Evolutionary conservation across 2,888 invertebrate species (phyloP).

Genomic region (Romanomermis culicivorax): DNA sequence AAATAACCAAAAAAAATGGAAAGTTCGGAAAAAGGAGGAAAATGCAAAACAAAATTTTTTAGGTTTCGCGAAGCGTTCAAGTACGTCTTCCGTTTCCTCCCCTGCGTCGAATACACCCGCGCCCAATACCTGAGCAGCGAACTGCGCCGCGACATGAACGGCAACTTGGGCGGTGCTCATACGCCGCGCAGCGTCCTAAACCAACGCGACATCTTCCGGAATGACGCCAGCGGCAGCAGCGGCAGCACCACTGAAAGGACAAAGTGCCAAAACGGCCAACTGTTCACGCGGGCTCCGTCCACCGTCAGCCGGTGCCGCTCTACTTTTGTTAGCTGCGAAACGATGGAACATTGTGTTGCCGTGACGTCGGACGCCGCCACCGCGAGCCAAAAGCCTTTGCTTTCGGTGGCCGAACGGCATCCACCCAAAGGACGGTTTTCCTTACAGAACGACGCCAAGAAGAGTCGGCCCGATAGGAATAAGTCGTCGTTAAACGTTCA

Average conservation of each 20-base stretch:
- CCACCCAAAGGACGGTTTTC: not conserved
- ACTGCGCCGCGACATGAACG: not conserved
- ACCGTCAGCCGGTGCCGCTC: too few species aligned
- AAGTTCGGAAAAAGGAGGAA: too few species aligned
- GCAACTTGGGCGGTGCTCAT: too few species aligned
- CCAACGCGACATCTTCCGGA: not conserved
- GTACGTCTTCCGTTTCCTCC: constrained; percentile 25
- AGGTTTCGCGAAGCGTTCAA: constrained; percentile 41
- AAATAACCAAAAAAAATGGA: too few species aligned
- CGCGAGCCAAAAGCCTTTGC: too few species aligned
- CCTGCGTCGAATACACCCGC: constrained; percentile 15
- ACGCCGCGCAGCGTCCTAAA: not conserved
- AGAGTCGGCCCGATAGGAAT: not conserved
- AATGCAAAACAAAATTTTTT: too few species aligned
- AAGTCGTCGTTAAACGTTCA: not conserved
- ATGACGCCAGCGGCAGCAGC: not conserved
- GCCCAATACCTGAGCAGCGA: constrained; percentile 16
- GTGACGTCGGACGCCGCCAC: too few species aligned
- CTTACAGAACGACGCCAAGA: too few species aligned
- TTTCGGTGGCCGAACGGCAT: not conserved
- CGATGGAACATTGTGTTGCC: too few species aligned
- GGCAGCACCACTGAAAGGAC: not conserved
- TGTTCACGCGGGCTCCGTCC: too few species aligned
- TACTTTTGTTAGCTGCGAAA: too few species aligned
- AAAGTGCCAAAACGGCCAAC: too few species aligned